Base-by-base conservation (phyloP, 2,113 vertebrate genomes). In the Strigops habroptila region DNA sequence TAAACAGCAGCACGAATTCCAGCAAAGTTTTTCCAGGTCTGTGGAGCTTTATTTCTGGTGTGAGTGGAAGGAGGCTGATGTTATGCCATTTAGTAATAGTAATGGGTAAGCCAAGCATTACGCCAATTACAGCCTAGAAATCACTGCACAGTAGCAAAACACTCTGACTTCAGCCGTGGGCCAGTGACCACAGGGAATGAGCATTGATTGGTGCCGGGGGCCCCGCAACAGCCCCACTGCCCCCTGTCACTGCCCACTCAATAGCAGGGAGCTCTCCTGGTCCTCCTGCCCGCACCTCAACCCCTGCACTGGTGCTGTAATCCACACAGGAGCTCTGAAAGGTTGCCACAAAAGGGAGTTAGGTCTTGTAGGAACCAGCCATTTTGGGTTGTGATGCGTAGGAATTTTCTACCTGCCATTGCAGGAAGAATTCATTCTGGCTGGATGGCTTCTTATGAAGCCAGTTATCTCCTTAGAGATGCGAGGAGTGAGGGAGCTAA, bases 51-150 rank as follows among this genome's bases (percentile, higher is more conserved):
- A 46, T 68, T 91, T 46, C 44, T 62, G 51, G 81, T 30, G 44
- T 2, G 7, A 57, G 69, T 15, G 51, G 90, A 93, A 75, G 74
- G 80, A 2, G 18, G 86, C 74, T 62, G 77, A 77, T 39, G 70
- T 67, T 84, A 57, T 14, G 15, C 74, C 83, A 57, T 91, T 92
- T 81, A 89, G 82, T 3, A 30, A 67, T 24, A 46, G 88, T 75
- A 82, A 85, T 3, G 39, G 76, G 39, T 52, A 91, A 96, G 81
- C 63, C 94, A 92, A 95, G 95, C 94, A 93, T 91, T 82, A 88
- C 94, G 59, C 59, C 95, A 94, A 89, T 96, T 95, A 86, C 68
- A 94, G 83, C n/a, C 89, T 78, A 84, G 76, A 94, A 93, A 91
- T 83, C 89, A 48, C 16, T 44, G 82, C 85, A 44, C 62, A 55